Conservation (phyloP, 2,888 invertebrate species). For the Ophion obscuratus region DNA sequence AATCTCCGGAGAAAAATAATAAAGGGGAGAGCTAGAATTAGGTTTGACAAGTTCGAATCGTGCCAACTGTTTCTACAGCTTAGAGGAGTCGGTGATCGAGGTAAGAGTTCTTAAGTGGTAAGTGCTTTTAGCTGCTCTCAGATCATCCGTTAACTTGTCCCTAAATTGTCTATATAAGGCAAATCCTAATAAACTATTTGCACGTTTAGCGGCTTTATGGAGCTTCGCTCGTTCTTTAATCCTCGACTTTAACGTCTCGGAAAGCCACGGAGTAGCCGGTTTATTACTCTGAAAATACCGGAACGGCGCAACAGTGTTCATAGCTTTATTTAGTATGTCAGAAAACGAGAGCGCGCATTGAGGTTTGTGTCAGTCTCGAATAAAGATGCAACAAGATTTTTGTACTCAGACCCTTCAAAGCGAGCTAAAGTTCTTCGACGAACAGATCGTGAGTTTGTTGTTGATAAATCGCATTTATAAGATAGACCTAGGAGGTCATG, state of each 20-base stretch:
- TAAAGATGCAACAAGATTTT: too few species aligned
- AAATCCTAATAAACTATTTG: not conserved
- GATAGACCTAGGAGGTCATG: too few species aligned
- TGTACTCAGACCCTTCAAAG: too few species aligned
- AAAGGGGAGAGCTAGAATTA: not conserved
- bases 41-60: not conserved
- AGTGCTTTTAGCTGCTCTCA: not conserved
- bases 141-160: not conserved
- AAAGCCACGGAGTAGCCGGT: not conserved
- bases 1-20: not conserved
- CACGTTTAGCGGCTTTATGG: constrained; percentile 1
- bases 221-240: not conserved
- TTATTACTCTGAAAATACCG: not conserved
- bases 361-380: too few species aligned
- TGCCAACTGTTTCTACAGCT: not conserved
- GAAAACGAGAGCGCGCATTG: not conserved
- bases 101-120: not conserved
- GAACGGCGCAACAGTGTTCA: not conserved
- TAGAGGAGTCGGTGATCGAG: not conserved
- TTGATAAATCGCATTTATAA: too few species aligned
- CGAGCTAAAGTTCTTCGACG: too few species aligned
- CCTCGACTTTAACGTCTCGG: not conserved
- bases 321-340: not conserved
- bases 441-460: too few species aligned
- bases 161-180: not conserved